phyloP scores from a whole-genome alignment of 1,140 invertebrate genomes.

The Drosophila carrolli region DNA sequence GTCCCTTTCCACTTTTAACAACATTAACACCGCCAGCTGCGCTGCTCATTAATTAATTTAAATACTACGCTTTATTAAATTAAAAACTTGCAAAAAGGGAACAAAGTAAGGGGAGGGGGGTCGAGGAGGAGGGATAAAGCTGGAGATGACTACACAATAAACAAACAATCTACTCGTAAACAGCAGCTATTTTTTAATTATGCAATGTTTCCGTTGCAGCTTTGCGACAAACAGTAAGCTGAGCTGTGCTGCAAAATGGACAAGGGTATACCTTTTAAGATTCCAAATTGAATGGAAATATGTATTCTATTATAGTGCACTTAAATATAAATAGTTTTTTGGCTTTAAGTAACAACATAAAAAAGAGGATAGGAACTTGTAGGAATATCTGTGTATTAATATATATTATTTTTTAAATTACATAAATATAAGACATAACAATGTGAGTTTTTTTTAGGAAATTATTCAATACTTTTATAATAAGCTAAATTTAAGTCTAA shows the following conservation, averaged over 20 bases:
- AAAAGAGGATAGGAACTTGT: too few relatives aligned
- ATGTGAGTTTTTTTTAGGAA: too few relatives aligned
- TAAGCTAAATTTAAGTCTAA: too few relatives aligned
- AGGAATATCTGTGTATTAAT: too few relatives aligned
- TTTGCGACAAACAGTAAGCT: constrained; percentile 32
- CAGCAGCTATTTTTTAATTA: constrained; percentile 74
- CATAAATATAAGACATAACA: too few relatives aligned
- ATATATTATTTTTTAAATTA: too few relatives aligned
- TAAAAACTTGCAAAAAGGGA: constrained; percentile 20
- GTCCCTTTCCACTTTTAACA: constrained; percentile 4
- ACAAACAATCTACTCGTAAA: constrained; percentile 61
- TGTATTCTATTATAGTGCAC: too few relatives aligned
- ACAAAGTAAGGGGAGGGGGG: not conserved
- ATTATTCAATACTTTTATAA: too few relatives aligned
- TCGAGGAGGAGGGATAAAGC: not conserved
- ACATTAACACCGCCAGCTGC: constrained; percentile 8
- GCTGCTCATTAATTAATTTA: constrained; percentile 53
- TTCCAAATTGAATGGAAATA: too few relatives aligned
- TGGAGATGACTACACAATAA: constrained; percentile 48
- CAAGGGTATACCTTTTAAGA: not conserved
- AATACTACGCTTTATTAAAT: constrained; percentile 56
- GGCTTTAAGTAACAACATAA: too few relatives aligned
- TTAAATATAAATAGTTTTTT: too few relatives aligned
- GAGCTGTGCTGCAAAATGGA: not conserved
- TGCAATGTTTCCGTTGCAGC: constrained; percentile 58